Evolutionary conservation across 2,113 vertebrate species (phyloP).

Genomic region (Amblyornis subalaris): DNA sequence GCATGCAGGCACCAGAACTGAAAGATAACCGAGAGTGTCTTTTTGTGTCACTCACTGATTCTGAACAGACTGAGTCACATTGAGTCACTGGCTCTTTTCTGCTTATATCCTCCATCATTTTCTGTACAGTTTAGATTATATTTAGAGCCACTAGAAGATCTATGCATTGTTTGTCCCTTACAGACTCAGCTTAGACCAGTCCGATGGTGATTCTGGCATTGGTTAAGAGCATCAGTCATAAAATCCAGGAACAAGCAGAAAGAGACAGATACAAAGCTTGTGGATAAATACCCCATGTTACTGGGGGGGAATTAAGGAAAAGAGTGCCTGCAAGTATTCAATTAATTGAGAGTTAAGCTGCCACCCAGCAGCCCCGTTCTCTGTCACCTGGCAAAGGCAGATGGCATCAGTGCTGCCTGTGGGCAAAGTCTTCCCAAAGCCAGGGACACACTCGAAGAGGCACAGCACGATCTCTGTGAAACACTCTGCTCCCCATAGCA

Average conservation of each 20-base stretch:
- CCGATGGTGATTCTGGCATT: not conserved
- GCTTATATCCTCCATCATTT: not conserved
- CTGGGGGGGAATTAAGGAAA: not conserved
- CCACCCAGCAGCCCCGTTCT: not conserved
- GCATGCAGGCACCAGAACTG: not conserved
- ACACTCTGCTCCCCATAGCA: not conserved
- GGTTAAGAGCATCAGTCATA: not conserved
- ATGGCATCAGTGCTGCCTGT: not conserved
- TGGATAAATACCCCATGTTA: not conserved
- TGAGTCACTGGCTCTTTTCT: not conserved
- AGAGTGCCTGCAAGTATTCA: not conserved
- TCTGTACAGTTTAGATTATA: not conserved
- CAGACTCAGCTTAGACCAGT: not conserved
- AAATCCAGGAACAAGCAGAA: not conserved
- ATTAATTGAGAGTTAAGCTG: not conserved
- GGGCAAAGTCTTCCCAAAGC: not conserved
- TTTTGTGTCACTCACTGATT: not conserved
- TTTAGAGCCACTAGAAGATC: not conserved
- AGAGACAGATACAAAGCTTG: not conserved
- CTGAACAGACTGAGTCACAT: not conserved
- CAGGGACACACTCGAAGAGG: not conserved
- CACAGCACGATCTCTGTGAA: accelerated
- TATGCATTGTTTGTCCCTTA: not conserved
- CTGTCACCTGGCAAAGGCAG: conserved; percentile 4
- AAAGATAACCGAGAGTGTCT: not conserved